A percentile compares a stretch with the other conserved stretches of the same genome.
Conservation (phyloP, 2,113 vertebrate species). For the Catagonus wagneri region DNA sequence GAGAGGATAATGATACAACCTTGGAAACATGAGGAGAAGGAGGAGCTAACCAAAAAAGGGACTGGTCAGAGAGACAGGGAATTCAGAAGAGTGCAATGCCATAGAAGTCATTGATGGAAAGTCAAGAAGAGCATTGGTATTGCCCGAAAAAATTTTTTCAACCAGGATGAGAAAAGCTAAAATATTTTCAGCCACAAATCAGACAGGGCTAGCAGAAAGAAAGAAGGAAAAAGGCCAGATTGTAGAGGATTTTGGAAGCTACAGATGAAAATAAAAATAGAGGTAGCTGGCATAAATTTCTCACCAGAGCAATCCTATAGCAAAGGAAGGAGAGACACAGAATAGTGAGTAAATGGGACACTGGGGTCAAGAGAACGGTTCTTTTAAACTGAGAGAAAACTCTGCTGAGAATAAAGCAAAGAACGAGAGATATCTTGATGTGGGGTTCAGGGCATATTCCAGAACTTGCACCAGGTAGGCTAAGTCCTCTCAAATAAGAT, state of each 20-base stretch:
- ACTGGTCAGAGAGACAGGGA: rapidly evolving
- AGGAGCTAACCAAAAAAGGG: neutral
- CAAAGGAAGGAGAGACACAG: neutral
- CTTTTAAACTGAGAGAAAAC: neutral
- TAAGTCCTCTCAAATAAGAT: neutral
- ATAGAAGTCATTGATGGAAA: neutral
- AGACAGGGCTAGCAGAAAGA: neutral
- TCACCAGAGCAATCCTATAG: neutral
- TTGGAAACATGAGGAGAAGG: neutral
- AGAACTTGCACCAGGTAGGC: neutral
- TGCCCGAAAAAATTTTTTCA: neutral
- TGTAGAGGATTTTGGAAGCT: neutral
- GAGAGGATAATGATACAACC: neutral
- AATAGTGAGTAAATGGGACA: neutral
- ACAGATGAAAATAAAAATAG: neutral
- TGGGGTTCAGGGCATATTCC: neutral
- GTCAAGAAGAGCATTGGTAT: neutral
- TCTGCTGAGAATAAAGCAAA: neutral
- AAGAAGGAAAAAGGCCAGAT: neutral
- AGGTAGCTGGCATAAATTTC: neutral
- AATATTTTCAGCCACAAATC: neutral
- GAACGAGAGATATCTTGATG: neutral
- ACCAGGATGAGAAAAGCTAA: neutral
- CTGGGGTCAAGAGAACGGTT: neutral
- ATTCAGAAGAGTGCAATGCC: neutral